These are phyloP conservation scores for Thinocorus orbignyianus DNA, from an alignment of 2,113 vertebrate genomes.

Conservation along the genomic window DNA sequence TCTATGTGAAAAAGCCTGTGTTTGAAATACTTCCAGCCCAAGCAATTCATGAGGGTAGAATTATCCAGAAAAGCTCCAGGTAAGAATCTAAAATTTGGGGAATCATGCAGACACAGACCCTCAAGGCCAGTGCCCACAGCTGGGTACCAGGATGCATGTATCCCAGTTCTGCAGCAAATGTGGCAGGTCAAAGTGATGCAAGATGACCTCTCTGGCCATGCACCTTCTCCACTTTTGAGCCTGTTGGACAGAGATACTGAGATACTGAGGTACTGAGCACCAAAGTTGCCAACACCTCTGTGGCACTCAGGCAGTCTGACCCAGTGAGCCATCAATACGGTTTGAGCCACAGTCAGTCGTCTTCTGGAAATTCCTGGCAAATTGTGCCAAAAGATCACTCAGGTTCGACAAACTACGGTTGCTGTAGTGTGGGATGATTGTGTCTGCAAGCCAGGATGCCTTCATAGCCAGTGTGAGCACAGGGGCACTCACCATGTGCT, in stretches of 20 bases:
- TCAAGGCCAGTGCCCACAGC: background rate
- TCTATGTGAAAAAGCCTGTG: background rate
- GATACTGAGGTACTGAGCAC: background rate
- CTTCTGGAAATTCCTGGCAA: conserved; percentile 49
- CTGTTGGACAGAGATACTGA: background rate
- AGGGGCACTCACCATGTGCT: background rate
- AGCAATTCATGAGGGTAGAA: background rate
- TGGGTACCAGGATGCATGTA: background rate
- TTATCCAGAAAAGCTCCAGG: background rate
- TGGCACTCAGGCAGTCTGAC: background rate
- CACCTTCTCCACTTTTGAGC: background rate
- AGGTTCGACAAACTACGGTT: background rate
- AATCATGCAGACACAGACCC: background rate
- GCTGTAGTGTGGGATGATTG: background rate
- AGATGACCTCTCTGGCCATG: fast-evolving
- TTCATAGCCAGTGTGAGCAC: background rate
- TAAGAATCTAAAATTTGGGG: background rate
- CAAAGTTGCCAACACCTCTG: background rate
- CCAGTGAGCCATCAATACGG: background rate
- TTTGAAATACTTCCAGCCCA: background rate
- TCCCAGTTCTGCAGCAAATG: background rate
- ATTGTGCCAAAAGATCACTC: background rate
- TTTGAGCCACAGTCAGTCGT: background rate
- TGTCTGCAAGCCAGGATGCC: background rate
- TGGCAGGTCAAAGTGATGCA: background rate